Evolutionary conservation across 2,113 vertebrate genomes (phyloP).

Genomic region (Channa argus): DNA sequence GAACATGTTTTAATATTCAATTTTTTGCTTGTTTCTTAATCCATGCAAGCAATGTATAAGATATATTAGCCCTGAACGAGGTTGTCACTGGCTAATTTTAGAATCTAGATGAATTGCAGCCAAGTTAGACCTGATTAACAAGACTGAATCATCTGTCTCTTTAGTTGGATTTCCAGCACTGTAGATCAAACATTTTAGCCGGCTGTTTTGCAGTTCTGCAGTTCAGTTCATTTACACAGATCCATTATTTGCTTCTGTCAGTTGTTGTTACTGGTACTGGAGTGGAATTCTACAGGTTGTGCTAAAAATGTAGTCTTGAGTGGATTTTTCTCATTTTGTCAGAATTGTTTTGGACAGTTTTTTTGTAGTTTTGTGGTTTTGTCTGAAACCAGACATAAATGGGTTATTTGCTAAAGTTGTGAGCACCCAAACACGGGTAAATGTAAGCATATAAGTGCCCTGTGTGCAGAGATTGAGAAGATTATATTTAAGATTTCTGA

Average conservation of each 20-base stretch:
- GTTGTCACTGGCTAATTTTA: neutral
- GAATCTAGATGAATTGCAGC: neutral
- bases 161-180: neutral
- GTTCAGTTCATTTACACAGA: neutral
- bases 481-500: neutral
- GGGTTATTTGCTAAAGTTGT: neutral
- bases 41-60: neutral
- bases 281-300: neutral
- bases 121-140: neutral
- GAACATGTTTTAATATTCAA: conserved; percentile 55
- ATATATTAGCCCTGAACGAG: neutral
- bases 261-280: neutral
- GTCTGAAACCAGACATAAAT: neutral
- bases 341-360: neutral
- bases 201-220: neutral
- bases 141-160: neutral
- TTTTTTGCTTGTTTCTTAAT: conserved; percentile 1
- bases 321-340: neutral
- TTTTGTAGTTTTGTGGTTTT: too few species aligned
- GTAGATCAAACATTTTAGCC: neutral
- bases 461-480: too few species aligned
- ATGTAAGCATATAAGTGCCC: neutral
- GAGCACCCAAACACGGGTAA: too few species aligned
- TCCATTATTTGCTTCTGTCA: neutral
- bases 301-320: neutral